phyloP scores from a whole-genome alignment of 2,113 vertebrate species.

The Malurus elegans region DNA sequence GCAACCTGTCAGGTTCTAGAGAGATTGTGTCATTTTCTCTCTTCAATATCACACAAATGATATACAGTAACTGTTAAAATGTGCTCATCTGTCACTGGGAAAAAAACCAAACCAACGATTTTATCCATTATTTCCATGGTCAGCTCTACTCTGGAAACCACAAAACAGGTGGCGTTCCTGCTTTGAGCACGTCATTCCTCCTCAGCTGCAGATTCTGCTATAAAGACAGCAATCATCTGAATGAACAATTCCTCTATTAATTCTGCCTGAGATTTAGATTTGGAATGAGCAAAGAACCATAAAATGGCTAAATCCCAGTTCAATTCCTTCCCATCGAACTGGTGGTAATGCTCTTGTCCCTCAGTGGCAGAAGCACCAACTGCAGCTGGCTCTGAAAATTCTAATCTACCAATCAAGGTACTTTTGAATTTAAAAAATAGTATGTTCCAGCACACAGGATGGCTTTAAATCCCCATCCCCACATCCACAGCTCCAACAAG shows the following conservation, averaged over 20 bases:
- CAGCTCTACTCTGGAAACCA: background rate
- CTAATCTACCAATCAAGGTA: background rate
- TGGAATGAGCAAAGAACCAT: background rate
- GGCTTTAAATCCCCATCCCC: background rate
- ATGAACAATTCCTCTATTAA: background rate
- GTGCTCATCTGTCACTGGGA: background rate
- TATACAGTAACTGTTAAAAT: background rate
- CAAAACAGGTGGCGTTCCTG: background rate
- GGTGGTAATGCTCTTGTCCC: background rate
- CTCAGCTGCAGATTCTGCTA: background rate
- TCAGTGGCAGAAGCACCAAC: background rate
- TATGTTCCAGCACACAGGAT: background rate
- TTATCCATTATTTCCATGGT: background rate
- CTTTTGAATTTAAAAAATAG: background rate
- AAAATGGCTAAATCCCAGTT: background rate
- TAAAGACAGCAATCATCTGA: background rate
- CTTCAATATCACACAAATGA: background rate
- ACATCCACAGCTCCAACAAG: background rate
- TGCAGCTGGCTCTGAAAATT: background rate
- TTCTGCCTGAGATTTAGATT: background rate
- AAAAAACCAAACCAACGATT: background rate
- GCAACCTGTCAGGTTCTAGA: background rate
- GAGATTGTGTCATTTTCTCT: background rate
- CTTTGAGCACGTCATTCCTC: background rate
- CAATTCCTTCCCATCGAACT: rapidly evolving